Conservation (phyloP, 2,888 invertebrate genomes). For the Meloe dianella region DNA sequence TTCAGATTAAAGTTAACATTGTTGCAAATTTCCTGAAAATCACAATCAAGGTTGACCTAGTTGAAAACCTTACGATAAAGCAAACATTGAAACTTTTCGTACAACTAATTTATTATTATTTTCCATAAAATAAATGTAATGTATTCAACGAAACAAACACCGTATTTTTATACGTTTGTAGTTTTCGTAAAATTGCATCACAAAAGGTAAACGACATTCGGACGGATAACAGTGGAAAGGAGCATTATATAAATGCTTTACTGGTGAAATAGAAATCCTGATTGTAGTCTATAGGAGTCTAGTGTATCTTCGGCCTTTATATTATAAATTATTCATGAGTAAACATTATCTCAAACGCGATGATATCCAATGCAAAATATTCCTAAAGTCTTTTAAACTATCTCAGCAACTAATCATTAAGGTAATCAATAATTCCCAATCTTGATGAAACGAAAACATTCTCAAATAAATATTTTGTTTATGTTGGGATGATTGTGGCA, state of each 20-base stretch:
- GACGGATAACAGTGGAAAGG: not conserved
- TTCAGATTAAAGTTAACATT: no score
- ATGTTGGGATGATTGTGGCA: conserved; percentile 19
- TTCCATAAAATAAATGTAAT: no score
- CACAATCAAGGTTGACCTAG: no score
- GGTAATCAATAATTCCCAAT: conserved; percentile 33
- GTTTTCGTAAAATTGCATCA: no score
- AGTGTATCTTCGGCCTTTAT: conserved; percentile 9
- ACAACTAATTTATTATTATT: no score
- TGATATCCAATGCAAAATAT: not conserved
- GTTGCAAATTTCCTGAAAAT: no score
- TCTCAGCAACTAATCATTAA: conserved; percentile 25
- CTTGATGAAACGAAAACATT: conserved; percentile 37
- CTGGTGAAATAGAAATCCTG: conserved; percentile 27
- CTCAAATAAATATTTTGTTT: conserved; percentile 27
- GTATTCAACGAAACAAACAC: no score
- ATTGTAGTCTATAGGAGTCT: conserved; percentile 23
- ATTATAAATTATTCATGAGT: conserved; percentile 50
- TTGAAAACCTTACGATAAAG: no score
- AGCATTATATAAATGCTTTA: not conserved
- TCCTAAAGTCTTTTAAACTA: conserved; percentile 19
- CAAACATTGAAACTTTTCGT: no score
- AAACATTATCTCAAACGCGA: conserved; percentile 42
- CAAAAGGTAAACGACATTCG: not conserved
- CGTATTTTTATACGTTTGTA: no score